Conservation (phyloP, 2,797 vertebrate species). For the Sebastes steindachneri region DNA sequence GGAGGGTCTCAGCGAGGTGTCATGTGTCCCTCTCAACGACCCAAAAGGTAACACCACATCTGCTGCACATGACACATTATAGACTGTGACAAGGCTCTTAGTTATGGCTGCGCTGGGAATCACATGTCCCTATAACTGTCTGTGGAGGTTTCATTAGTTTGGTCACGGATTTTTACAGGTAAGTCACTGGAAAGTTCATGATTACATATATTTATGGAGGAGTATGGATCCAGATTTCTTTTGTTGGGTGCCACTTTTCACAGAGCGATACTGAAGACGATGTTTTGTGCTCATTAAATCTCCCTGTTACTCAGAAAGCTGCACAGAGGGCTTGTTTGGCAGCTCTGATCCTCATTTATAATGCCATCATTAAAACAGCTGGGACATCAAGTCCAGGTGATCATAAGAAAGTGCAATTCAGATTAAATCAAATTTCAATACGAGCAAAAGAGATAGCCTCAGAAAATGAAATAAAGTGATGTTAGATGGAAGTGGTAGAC, state of each 20-base stretch:
- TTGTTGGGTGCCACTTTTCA: background rate
- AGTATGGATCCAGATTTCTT: background rate
- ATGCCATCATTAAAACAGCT: background rate
- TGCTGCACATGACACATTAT: constrained; percentile 16
- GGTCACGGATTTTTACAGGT: background rate
- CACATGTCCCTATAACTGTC: background rate
- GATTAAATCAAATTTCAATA: background rate
- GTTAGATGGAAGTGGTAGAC: background rate
- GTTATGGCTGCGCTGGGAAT: background rate
- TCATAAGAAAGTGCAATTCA: background rate
- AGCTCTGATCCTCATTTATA: background rate
- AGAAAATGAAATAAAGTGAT: background rate
- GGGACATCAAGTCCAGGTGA: background rate
- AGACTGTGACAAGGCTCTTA: constrained; percentile 13
- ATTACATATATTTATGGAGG: background rate
- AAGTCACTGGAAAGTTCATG: background rate
- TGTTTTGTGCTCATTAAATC: constrained; percentile 5
- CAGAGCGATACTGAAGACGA: background rate
- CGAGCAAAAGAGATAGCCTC: background rate
- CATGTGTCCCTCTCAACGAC: constrained; percentile 25
- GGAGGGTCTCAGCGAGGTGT: constrained; percentile 56
- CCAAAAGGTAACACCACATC: constrained; percentile 33
- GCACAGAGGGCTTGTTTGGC: background rate
- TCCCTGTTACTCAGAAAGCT: background rate
- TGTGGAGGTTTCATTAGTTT: background rate